Evolutionary conservation across 2,113 vertebrate species (phyloP).

Genomic region (Podarcis cretensis): DNA sequence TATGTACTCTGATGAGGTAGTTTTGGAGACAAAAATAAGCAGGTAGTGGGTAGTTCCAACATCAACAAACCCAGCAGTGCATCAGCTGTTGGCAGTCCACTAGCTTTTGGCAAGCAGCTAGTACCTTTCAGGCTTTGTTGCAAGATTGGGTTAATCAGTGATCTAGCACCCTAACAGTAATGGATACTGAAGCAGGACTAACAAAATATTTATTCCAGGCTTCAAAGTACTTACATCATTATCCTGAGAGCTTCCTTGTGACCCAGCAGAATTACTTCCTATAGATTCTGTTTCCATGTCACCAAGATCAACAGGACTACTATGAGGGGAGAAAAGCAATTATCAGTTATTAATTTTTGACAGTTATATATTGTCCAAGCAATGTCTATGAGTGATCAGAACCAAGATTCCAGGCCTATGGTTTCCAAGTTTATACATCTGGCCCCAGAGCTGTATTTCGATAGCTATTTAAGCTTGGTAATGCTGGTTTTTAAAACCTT

Average conservation of each 20-base stretch:
- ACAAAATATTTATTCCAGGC: background rate
- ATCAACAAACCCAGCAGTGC: too few species aligned
- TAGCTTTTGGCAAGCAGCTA: background rate
- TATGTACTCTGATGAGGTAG: background rate
- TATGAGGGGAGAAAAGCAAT: conserved; percentile 46
- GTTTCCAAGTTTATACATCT: too few species aligned
- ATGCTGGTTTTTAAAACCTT: too few species aligned
- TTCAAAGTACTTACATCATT: conserved; percentile 61
- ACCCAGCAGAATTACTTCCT: conserved; percentile 75
- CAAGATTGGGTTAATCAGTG: background rate
- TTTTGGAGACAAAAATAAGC: background rate
- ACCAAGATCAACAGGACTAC: conserved; percentile 83
- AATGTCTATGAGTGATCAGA: too few species aligned
- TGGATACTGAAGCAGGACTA: background rate
- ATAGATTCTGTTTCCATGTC: conserved; percentile 90
- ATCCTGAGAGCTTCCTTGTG: conserved; percentile 66
- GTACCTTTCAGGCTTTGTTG: background rate
- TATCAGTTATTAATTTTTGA: too few species aligned
- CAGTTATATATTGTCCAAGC: too few species aligned
- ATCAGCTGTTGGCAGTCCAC: too few species aligned
- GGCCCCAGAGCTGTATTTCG: too few species aligned
- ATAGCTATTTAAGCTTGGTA: too few species aligned
- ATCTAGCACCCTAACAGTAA: background rate
- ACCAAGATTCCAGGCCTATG: too few species aligned
- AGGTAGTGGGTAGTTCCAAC: too few species aligned